A percentile compares a stretch with the other conserved stretches of the same genome.
Conservation (phyloP, 2,888 invertebrate genomes). For the Ennomos fuscantarius region DNA sequence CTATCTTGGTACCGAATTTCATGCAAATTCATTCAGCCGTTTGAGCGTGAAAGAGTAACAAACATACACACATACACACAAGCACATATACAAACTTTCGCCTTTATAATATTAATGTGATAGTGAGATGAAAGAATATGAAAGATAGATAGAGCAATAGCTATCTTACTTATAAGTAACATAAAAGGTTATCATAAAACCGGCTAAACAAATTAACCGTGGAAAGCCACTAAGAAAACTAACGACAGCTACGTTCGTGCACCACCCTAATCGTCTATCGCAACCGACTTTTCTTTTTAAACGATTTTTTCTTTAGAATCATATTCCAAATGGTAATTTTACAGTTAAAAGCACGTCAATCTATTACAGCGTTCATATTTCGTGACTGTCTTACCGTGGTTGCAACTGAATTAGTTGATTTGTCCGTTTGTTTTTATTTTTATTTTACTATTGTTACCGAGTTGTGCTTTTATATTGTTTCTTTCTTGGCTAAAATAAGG, state of each 20-base stretch:
- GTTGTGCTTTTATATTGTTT: slow-evolving; percentile 15
- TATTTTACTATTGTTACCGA: slow-evolving; percentile 4
- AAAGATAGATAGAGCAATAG: too few species aligned
- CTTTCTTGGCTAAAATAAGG: slow-evolving; percentile 1
- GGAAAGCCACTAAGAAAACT: slow-evolving; percentile 70
- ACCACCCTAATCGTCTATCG: slow-evolving; percentile 60
- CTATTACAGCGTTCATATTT: slow-evolving; percentile 70
- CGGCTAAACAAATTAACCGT: slow-evolving; percentile 38
- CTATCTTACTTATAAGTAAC: too few species aligned
- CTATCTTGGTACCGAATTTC: too few species aligned
- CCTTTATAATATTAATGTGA: too few species aligned
- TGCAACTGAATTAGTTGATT: slow-evolving; percentile 25
- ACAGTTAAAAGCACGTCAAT: slow-evolving; percentile 82
- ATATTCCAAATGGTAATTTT: slow-evolving; percentile 53
- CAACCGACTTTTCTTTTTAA: slow-evolving; percentile 43
- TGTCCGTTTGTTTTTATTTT: slow-evolving; percentile 39
- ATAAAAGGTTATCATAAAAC: slow-evolving; percentile 10
- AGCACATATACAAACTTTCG: too few species aligned
- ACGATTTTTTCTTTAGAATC: slow-evolving; percentile 59
- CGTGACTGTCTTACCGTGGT: slow-evolving; percentile 64
- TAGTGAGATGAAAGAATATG: too few species aligned
- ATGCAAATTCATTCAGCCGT: too few species aligned
- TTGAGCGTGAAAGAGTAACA: too few species aligned
- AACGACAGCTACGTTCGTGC: slow-evolving; percentile 61
- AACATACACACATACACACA: too few species aligned